Evolutionary conservation across 1,140 invertebrate species (phyloP), one percentile per base, ranked within the genome.

Genomic region (Battus philenor): DNA sequence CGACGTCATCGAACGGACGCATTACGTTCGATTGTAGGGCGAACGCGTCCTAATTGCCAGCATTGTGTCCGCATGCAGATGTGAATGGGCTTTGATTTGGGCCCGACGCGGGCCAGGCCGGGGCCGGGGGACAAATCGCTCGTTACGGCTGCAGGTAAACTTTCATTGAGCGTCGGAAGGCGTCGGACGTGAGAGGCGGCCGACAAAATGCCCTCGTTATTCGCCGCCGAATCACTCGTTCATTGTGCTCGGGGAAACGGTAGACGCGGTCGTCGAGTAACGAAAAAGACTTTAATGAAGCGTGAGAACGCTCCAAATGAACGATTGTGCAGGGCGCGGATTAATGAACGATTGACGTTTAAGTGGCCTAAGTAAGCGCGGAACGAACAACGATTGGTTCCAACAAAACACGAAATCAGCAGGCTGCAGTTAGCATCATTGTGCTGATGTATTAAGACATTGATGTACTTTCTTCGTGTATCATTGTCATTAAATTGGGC

Each of bases 1-100:
- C 61, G 56, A 52, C 55, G 60, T 67, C 69, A 71, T 78, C 75
- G 75, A 78, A 74, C 68, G 68, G 68, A 57, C 68, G 67, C 69
- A 84, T 81, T 84, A 84, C 74, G 68, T 78, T 70, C 80, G 78
- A 84, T 84, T 84, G 80, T 84, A 79, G 80, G 73, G 67, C 70
- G 67, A 60, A 69, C 71, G 59, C 70, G 72, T 68, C 75, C 80
- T 82, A 84, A 84, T 84, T 84, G 80, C 78, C 78, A 69, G 76
- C 80, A 84, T 84, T 84, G 80, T 84, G 78, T 71, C 74, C 76
- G 76, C 78, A 82, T 82, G 80, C 80, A 84, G 76, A 84, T 84
- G 78, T 84, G 80, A 84, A 84, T 84, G 80, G 80, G 80, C 78
- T 82, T 84, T 82, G 78, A 84, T 84, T 82, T 84, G 80, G 74